Conservation (phyloP, 2,113 vertebrate genomes). For the Gopherus flavomarginatus region DNA sequence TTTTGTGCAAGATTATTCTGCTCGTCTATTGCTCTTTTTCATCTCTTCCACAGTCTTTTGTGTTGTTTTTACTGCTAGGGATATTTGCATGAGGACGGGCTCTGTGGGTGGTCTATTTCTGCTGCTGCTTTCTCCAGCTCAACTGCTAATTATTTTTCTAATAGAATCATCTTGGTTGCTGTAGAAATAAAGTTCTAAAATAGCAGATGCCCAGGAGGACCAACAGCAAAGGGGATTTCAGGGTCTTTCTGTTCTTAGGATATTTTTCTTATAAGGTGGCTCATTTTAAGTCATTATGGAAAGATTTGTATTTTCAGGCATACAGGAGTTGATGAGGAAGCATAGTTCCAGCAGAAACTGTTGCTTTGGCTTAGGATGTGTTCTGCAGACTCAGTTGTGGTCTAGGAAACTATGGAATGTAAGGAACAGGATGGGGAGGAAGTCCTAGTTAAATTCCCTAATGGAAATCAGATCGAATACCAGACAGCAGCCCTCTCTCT, state of each 20-base stretch:
- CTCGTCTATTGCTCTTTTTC: not conserved
- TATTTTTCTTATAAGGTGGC: not conserved
- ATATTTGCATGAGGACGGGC: rapidly evolving
- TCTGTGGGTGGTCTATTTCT: not conserved
- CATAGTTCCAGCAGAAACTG: rapidly evolving
- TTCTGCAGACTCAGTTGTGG: not conserved
- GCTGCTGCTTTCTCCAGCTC: rapidly evolving
- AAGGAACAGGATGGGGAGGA: not conserved
- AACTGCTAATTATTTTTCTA: not conserved
- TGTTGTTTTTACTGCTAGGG: not conserved
- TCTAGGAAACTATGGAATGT: rapidly evolving
- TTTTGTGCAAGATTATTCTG: too few relatives aligned
- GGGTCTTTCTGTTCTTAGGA: not conserved
- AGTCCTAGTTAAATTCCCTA: not conserved
- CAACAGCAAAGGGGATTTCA: not conserved
- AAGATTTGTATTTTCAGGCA: not conserved
- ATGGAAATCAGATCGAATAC: rapidly evolving
- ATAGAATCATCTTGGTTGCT: rapidly evolving
- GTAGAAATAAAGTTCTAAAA: not conserved
- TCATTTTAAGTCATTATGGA: not conserved
- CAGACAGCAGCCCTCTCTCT: not conserved
- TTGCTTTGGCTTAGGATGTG: rapidly evolving
- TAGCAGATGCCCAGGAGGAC: not conserved
- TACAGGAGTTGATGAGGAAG: not conserved
- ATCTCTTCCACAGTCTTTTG: not conserved